Base-by-base conservation (phyloP, 2,888 invertebrate genomes). In the Euplexia lucipara region DNA sequence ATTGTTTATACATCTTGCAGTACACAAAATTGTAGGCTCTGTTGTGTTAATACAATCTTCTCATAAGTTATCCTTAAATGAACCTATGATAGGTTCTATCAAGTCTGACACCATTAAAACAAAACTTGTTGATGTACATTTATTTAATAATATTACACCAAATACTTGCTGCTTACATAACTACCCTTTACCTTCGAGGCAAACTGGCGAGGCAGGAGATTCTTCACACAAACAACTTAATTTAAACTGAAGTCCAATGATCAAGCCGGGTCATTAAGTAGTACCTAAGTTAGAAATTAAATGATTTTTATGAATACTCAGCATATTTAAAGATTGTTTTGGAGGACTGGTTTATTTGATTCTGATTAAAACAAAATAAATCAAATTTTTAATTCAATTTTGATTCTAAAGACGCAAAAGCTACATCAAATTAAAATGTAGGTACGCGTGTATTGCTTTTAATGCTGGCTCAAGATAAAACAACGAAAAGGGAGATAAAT, bases 201-300 rank as follows among this genome's bases (percentile, higher is more conserved):
- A 34, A 53, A 48, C 74, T 78, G 59, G 78, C 73, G 73, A 77
- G 78, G 48, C 45, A 44, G 54, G 37, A 64, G 47, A 56, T 12
- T 57, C 32, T 47, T 41, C 26, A 70, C 47, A 60, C 9, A 4
- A 30, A 47, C 18, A 14, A 58, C 26, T 48, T 16, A 64, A 39
- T 16, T 18, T 10, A 22, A 52, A 30, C 45, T 14, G 9, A 5
- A 35, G 52, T 66, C 78, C 74, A 34, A 57, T 37, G 14, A 30
- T 16, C 41, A 41, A 14, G 74, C 57, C 52, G 3, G 14, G 74
- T 57, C 48, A 34, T 39, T 26, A 26, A 26, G 26, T 26, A 5
- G 26, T 26, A n/a, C n/a, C n/a, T 26, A 39, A 6, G 8, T 10
- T 3, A 65, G 12, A 49, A 20, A 47, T 6, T 7, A 32, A 34